Percentiles rank a stretch among this genome's conserved stretches.
phyloP scores from a whole-genome alignment of 1,140 invertebrate species.

The Ostrea edulis region DNA sequence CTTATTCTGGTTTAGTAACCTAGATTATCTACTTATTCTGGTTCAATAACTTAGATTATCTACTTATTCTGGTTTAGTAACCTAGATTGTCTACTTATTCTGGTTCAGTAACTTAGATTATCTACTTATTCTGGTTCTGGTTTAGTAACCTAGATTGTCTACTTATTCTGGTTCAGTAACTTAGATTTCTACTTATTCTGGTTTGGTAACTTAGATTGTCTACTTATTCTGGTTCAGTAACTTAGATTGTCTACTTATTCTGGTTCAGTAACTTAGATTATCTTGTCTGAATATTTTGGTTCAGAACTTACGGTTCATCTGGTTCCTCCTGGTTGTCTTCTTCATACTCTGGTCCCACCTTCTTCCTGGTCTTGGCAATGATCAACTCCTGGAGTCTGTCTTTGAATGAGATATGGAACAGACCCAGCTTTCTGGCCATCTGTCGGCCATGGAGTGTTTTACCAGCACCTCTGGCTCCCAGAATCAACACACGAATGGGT shows the following conservation, averaged over 20 bases:
- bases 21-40: background rate
- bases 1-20: no score
- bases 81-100: no score
- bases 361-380: slow-evolving; percentile 78
- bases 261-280: background rate
- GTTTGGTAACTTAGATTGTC: no score
- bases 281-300: background rate
- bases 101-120: no score
- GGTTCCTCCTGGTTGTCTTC: slow-evolving; percentile 73
- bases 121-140: no score
- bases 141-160: no score
- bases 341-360: slow-evolving; percentile 77
- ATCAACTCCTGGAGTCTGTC: slow-evolving; percentile 79
- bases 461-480: slow-evolving; percentile 77
- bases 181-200: no score
- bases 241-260: background rate
- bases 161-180: no score
- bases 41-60: background rate
- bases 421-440: slow-evolving; percentile 76
- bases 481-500: slow-evolving; percentile 74
- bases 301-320: slow-evolving; percentile 55
- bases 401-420: slow-evolving; percentile 79
- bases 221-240: no score
- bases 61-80: background rate
- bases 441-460: slow-evolving; percentile 77